Conservation (phyloP, 2,113 vertebrate species). For the Vicugna pacos region DNA sequence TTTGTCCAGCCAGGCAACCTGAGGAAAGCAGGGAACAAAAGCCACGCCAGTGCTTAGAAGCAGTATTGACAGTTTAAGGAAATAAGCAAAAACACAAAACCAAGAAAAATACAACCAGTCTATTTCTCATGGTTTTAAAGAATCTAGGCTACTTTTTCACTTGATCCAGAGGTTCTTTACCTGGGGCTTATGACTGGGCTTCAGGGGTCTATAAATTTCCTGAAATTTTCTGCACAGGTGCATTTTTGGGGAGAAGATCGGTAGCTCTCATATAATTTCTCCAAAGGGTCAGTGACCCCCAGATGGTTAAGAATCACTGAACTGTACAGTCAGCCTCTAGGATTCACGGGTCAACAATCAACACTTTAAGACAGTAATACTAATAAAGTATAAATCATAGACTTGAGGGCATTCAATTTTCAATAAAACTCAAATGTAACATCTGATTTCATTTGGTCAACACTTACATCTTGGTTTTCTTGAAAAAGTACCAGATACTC, state of each 20-base stretch:
- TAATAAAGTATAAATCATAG: constrained; percentile 43
- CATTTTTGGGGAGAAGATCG: constrained; percentile 35
- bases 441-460: constrained; percentile 67
- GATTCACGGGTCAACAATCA: constrained; percentile 37
- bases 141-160: not conserved
- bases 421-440: constrained; percentile 65
- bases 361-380: constrained; percentile 41
- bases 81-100: constrained; percentile 25
- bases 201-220: not conserved
- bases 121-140: constrained; percentile 12
- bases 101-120: constrained; percentile 7
- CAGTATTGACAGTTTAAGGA: not conserved
- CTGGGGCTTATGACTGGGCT: not conserved
- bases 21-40: not conserved
- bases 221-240: not conserved
- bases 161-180: constrained; percentile 25
- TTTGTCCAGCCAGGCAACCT: constrained; percentile 99
- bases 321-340: not conserved
- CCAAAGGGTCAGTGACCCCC: not conserved
- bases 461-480: constrained; percentile 98
- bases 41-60: constrained; percentile 2
- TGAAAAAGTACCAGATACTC: constrained; percentile 99
- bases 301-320: constrained; percentile 52
- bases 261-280: constrained; percentile 48
- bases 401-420: not conserved